phyloP scores from a whole-genome alignment of 2,113 vertebrate genomes.

The Malurus alboscapulatus region DNA sequence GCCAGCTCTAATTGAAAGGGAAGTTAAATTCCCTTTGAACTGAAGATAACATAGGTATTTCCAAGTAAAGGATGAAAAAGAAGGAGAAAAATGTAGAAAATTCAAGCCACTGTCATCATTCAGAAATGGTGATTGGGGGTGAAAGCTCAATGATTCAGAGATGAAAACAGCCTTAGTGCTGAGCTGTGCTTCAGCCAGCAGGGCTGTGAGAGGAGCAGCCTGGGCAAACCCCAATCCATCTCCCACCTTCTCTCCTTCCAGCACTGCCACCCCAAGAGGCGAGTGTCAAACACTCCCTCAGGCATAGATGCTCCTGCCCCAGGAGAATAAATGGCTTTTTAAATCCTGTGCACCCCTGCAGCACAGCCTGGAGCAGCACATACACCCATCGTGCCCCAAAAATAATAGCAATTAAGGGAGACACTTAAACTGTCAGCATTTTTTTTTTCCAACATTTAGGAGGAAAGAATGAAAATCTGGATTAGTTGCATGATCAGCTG shows the following conservation, averaged over 20 bases:
- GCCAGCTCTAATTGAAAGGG: neutral
- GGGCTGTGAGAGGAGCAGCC: neutral
- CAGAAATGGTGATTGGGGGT: neutral
- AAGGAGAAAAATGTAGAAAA: neutral
- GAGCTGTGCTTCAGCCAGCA: neutral
- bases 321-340: neutral
- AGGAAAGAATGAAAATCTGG: neutral
- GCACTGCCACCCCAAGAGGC: rapidly evolving
- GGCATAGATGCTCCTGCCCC: neutral
- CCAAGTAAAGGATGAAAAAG: neutral
- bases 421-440: neutral
- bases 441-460: neutral
- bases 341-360: neutral
- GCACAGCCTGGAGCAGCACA: neutral
- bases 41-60: neutral
- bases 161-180: neutral
- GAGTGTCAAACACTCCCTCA: rapidly evolving
- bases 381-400: rapidly evolving
- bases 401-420: neutral
- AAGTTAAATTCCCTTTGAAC: neutral
- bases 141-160: neutral
- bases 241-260: neutral
- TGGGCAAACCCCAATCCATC: rapidly evolving
- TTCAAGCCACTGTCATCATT: neutral
- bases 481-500: neutral